Evolutionary conservation across 2,888 invertebrate genomes (phyloP).

Genomic region (Maniola hyperantus): DNA sequence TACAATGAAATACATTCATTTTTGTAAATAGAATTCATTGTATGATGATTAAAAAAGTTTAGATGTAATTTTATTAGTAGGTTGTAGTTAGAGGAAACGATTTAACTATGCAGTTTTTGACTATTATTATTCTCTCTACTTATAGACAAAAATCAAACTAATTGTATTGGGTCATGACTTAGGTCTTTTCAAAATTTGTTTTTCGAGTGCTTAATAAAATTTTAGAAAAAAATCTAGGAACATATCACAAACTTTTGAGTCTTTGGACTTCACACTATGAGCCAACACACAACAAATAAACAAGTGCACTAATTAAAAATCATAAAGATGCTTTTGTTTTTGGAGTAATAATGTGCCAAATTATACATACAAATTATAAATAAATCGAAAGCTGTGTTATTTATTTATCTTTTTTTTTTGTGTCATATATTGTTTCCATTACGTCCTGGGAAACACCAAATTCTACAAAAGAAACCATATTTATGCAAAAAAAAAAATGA

Average conservation of each 20-base stretch:
- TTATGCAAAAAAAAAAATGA: no score
- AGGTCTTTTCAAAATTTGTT: background rate
- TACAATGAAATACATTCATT: conserved; percentile 7
- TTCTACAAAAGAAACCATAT: no score
- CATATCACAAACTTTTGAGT: background rate
- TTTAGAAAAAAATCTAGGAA: background rate
- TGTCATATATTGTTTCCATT: no score
- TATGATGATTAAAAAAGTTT: background rate
- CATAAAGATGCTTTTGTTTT: no score
- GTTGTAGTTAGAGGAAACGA: background rate
- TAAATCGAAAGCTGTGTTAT: no score
- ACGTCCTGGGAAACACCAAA: no score
- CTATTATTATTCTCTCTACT: background rate
- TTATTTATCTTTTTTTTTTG: no score
- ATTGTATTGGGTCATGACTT: background rate
- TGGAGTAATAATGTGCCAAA: no score
- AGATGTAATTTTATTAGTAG: conserved; percentile 8
- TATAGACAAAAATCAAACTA: background rate
- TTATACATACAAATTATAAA: no score
- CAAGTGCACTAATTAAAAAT: no score
- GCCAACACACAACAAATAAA: no score
- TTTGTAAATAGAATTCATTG: conserved; percentile 1
- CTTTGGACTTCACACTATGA: background rate
- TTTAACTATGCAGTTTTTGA: conserved; percentile 1
- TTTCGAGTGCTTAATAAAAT: background rate